Evolutionary conservation across 2,113 vertebrate genomes (phyloP).

Genomic region (Sarotherodon lohbergeri): DNA sequence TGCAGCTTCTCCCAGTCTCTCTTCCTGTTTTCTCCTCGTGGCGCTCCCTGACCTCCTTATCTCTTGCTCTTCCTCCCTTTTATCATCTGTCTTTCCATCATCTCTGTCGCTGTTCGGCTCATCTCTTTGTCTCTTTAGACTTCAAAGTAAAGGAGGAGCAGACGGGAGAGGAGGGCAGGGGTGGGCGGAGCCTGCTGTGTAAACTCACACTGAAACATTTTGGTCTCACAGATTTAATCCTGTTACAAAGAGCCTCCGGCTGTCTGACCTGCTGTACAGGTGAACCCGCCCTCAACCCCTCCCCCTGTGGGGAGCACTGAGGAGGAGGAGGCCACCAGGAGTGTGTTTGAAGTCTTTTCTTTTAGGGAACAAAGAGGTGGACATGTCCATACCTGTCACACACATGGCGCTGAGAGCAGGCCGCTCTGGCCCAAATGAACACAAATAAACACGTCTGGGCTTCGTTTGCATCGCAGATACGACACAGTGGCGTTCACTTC

Average conservation of each 20-base stretch:
- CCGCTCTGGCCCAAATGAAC: background rate
- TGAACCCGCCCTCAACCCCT: background rate
- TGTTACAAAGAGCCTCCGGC: background rate
- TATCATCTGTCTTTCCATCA: background rate
- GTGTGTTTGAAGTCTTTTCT: conserved; percentile 4
- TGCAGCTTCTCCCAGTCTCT: background rate
- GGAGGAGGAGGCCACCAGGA: background rate
- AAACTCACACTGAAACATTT: background rate
- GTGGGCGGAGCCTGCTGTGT: background rate
- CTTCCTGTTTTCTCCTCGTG: background rate
- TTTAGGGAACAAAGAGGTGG: conserved; percentile 22
- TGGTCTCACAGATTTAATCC: background rate
- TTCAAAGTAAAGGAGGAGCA: conserved; percentile 37
- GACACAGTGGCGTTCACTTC: background rate
- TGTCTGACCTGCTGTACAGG: background rate
- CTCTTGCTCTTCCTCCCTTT: background rate
- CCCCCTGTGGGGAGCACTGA: background rate
- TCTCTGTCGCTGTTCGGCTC: background rate
- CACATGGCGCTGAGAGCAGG: background rate
- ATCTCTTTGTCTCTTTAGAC: conserved; percentile 13
- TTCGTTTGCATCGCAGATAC: background rate
- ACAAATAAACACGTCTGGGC: background rate
- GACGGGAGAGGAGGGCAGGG: background rate
- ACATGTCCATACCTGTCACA: conserved; percentile 38
- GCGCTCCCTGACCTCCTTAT: background rate